These are phyloP conservation scores for Epicauta chinensis DNA, from an alignment of 1,140 invertebrate species.

Conservation along the genomic window DNA sequence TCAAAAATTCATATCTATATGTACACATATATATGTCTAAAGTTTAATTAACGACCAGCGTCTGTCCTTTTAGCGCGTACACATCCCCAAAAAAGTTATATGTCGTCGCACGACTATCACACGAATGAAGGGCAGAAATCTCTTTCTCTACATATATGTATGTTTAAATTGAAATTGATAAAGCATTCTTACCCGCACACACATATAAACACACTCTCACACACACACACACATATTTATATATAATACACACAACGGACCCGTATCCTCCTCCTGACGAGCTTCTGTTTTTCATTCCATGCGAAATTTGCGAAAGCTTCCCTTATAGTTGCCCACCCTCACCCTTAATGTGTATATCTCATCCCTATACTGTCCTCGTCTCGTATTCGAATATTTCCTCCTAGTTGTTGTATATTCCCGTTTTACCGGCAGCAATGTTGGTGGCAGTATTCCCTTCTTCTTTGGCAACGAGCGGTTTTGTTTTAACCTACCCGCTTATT, in stretches of 20 bases:
- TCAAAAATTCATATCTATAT: too few relatives aligned
- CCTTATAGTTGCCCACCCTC: background rate
- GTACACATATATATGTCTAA: background rate
- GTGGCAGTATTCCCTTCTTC: background rate
- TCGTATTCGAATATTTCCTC: slow-evolving; percentile 17
- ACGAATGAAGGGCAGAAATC: too few relatives aligned
- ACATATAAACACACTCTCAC: too few relatives aligned
- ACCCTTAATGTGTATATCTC: background rate
- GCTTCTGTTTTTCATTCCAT: slow-evolving; percentile 24
- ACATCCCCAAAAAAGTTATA: slow-evolving; percentile 1
- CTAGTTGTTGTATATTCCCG: slow-evolving; percentile 12
- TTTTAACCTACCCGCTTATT: slow-evolving; percentile 32
- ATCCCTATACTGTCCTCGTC: slow-evolving; percentile 8
- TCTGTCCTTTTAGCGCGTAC: slow-evolving; percentile 4
- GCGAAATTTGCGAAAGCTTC: slow-evolving; percentile 8
- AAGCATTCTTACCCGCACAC: slow-evolving; percentile 21
- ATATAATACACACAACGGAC: too few relatives aligned
- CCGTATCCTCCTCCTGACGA: slow-evolving; percentile 11
- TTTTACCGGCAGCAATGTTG: slow-evolving; percentile 8
- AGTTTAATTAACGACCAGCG: slow-evolving; percentile 1
- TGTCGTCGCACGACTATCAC: background rate
- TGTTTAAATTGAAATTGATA: slow-evolving; percentile 24
- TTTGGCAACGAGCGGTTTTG: slow-evolving; percentile 22
- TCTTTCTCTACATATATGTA: background rate
- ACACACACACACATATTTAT: too few relatives aligned